These are phyloP conservation scores for Eremophila alpestris DNA, from an alignment of 2,797 vertebrate genomes.

Conservation along the genomic window DNA sequence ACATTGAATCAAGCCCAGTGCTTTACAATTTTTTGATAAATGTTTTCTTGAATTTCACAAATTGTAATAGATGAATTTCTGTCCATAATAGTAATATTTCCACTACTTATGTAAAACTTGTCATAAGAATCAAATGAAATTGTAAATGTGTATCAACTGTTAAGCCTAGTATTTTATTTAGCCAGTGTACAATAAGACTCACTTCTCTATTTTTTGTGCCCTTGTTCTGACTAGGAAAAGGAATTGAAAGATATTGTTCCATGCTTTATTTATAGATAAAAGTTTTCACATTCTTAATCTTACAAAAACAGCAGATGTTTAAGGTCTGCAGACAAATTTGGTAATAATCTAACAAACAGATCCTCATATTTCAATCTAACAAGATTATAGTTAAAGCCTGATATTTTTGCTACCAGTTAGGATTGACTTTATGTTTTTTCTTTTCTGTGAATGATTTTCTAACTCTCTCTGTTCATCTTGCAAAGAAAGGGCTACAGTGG, in stretches of 20 bases:
- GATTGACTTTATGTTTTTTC: background rate
- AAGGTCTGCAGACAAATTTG: background rate
- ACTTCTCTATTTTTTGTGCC: slow-evolving; percentile 17
- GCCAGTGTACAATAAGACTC: background rate
- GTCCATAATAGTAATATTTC: background rate
- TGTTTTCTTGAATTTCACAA: background rate
- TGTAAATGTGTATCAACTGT: background rate
- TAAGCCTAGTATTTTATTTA: background rate
- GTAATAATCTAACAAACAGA: background rate
- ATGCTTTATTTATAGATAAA: slow-evolving; percentile 42
- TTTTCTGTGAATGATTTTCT: background rate
- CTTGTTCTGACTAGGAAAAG: background rate
- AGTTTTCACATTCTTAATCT: background rate
- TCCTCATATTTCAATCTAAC: background rate
- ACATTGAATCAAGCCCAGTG: background rate
- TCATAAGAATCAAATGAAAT: background rate
- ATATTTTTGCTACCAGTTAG: background rate
- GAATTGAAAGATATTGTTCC: slow-evolving; percentile 54
- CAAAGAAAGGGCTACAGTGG: background rate
- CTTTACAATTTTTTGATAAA: background rate
- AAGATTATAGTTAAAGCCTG: background rate
- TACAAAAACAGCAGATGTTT: background rate
- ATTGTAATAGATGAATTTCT: background rate
- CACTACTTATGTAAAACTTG: background rate
- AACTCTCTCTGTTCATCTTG: background rate